Base-by-base conservation (phyloP, 2,113 vertebrate species). In the Haemorhous mexicanus region DNA sequence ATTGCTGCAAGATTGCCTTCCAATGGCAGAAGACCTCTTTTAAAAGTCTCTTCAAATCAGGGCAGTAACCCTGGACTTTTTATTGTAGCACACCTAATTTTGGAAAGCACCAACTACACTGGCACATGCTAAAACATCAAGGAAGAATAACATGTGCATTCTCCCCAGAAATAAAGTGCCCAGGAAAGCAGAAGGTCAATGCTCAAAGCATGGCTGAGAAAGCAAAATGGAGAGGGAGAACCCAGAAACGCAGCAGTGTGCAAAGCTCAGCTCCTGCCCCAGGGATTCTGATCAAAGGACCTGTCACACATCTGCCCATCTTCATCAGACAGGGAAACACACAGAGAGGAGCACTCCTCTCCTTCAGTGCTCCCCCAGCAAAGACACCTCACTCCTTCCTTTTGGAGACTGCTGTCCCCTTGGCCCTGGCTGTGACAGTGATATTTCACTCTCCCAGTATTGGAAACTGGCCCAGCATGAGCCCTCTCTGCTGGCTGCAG, bases 11-110 rank as follows among this genome's bases (percentile, higher is more conserved):
- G 16, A 76, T 33, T 69, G 44, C 41, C 26, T 72, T 82, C 64
- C 56, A 68, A 44, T 3, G 2, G 63, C 72, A 80, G 78, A 77
- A 52, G 58, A 50, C 56, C 73, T 62, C 67, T 89, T 91, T 58
- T 13, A 44, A 79, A 96, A 92, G 52, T 53, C 41, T 83, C 85
- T 66, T 86, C 77, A 52, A 56, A 64, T 44, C 26, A 53, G 58
- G 50, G 44, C 5, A 14, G 22, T 11, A 18, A 64, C 77, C 53
- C 62, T 32, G 50, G 56, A 70, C 63, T 63, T 85, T 83, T 50
- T 44, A 55, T 58, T 78, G 46, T n/a, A 35, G 64, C 52, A 63
- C 52, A 59, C 47, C 35, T 50, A 18, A 91, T 24, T 35, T 75
- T 84, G 46, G 53, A 74, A 75, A 73, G 39, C 8, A 77, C 55